These are phyloP conservation scores for Chaetorhynchus papuensis DNA, from an alignment of 2,113 vertebrate species.

Conservation along the genomic window DNA sequence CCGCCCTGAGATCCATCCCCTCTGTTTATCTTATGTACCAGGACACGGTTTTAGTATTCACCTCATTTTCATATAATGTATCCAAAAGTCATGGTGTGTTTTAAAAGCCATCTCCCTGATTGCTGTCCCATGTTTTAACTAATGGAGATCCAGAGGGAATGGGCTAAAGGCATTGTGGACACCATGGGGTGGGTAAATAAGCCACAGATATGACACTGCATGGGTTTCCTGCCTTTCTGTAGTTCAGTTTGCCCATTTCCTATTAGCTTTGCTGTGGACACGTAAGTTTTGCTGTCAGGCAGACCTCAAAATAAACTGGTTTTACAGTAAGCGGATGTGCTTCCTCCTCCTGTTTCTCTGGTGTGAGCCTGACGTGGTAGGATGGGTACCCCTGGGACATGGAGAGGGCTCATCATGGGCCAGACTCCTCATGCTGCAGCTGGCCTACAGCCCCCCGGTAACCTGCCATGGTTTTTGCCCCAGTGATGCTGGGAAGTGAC, in stretches of 20 bases:
- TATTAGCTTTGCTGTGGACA: background rate
- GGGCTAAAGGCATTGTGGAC: background rate
- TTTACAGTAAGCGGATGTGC: background rate
- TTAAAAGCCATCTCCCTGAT: background rate
- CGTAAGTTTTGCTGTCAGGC: background rate
- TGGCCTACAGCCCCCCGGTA: background rate
- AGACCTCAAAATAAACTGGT: slow-evolving; percentile 32
- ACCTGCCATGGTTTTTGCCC: rapidly evolving
- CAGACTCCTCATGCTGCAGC: background rate
- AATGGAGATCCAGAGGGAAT: rapidly evolving
- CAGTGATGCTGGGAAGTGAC: background rate
- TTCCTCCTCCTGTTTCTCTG: background rate
- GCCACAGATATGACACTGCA: rapidly evolving
- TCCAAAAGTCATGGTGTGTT: background rate
- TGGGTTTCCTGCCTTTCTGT: background rate
- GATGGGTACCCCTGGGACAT: background rate
- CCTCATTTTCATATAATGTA: background rate
- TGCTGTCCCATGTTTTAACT: background rate
- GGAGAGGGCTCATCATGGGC: background rate
- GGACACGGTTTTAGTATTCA: background rate
- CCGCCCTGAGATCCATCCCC: background rate
- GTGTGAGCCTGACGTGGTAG: background rate
- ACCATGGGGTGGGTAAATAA: background rate
- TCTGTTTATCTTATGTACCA: background rate
- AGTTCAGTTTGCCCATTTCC: background rate